phyloP scores from a whole-genome alignment of 2,888 invertebrate genomes.

The Craniophora ligustri region DNA sequence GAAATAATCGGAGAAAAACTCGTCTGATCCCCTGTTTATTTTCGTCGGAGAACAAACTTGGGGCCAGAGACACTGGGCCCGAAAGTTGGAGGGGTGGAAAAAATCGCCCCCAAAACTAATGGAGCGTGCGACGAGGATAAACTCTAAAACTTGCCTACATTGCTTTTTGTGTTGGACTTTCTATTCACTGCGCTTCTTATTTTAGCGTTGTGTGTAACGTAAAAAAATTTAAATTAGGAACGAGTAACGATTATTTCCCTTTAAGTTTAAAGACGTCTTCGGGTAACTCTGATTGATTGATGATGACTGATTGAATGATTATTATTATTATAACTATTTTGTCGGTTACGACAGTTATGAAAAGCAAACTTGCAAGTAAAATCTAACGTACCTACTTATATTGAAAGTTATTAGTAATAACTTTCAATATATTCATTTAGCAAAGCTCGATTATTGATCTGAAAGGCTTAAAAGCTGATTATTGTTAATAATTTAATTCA shows the following conservation, averaged over 20 bases:
- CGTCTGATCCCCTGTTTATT: slow-evolving; percentile 75
- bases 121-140: slow-evolving; percentile 75
- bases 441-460: no score
- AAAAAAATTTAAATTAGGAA: not conserved
- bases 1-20: slow-evolving; percentile 69
- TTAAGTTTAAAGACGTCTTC: no score
- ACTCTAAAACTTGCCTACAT: slow-evolving; percentile 74
- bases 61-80: slow-evolving; percentile 60
- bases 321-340: no score
- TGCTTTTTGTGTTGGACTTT: slow-evolving; percentile 49
- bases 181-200: slow-evolving; percentile 32
- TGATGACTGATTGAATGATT: no score
- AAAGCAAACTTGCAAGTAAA: no score
- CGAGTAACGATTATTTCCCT: not conserved
- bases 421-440: no score
- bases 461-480: no score
- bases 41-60: slow-evolving; percentile 60
- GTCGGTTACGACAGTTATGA: no score
- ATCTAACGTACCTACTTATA: no score
- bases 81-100: slow-evolving; percentile 73
- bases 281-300: no score
- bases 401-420: no score
- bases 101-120: slow-evolving; percentile 78
- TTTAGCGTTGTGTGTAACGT: not conserved
- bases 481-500: no score